phyloP scores from a whole-genome alignment of 1,140 invertebrate genomes.

The Euwallacea similis region DNA sequence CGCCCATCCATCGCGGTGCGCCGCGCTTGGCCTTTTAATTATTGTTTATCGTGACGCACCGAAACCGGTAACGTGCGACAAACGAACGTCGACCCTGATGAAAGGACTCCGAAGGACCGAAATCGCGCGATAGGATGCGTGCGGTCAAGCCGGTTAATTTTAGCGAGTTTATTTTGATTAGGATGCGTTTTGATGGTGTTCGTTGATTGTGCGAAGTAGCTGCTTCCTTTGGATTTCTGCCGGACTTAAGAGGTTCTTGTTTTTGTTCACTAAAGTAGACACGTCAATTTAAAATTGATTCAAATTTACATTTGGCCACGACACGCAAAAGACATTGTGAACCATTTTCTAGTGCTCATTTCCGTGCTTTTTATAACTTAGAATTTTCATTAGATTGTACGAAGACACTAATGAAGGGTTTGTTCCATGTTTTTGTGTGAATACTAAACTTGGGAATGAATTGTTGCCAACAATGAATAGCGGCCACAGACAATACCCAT shows the following conservation, averaged over 20 bases:
- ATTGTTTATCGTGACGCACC: slow-evolving; percentile 15
- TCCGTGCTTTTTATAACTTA: too few relatives aligned
- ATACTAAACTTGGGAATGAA: too few relatives aligned
- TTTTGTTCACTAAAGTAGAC: slow-evolving; percentile 3
- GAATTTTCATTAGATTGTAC: too few relatives aligned
- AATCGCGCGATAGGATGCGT: slow-evolving; percentile 16
- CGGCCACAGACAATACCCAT: too few relatives aligned
- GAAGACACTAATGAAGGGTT: too few relatives aligned
- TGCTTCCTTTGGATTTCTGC: background rate
- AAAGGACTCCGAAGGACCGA: background rate
- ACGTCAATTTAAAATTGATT: too few relatives aligned
- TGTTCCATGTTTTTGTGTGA: too few relatives aligned
- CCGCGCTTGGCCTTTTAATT: slow-evolving; percentile 13
- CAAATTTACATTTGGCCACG: too few relatives aligned
- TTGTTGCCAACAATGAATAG: too few relatives aligned
- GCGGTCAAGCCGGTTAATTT: slow-evolving; percentile 31
- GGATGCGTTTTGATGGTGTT: slow-evolving; percentile 34
- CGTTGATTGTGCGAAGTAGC: slow-evolving; percentile 13
- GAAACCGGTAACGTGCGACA: slow-evolving; percentile 7
- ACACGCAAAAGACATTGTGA: too few relatives aligned
- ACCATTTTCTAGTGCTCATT: too few relatives aligned
- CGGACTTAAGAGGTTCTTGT: slow-evolving; percentile 16
- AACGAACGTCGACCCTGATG: slow-evolving; percentile 1
- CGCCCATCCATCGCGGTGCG: slow-evolving; percentile 26
- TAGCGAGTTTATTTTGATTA: slow-evolving; percentile 44